These are phyloP conservation scores for Pseudochaenichthys georgianus DNA, from an alignment of 2,797 vertebrate genomes.

Conservation along the genomic window DNA sequence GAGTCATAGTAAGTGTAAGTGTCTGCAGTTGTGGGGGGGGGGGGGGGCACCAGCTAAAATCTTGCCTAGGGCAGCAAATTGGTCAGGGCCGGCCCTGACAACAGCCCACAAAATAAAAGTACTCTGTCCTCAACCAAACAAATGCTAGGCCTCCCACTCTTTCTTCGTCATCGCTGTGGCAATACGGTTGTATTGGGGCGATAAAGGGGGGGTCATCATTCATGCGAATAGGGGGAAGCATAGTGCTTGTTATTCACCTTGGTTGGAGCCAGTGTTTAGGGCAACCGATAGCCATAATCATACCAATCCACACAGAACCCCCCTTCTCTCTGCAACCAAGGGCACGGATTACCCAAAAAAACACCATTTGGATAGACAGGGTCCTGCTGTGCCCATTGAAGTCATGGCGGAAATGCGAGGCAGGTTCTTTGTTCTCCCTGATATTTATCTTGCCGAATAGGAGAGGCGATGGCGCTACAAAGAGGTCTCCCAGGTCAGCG, in stretches of 20 bases:
- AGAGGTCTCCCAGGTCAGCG: constrained; percentile 46
- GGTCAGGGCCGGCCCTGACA: too few relatives aligned
- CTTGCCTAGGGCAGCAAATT: too few relatives aligned
- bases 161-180: constrained; percentile 11
- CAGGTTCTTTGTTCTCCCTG: constrained; percentile 62
- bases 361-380: constrained; percentile 49
- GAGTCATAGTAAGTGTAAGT: too few relatives aligned
- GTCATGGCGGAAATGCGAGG: constrained; percentile 52
- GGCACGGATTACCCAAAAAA: constrained; percentile 55
- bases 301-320: constrained; percentile 53
- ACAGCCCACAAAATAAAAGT: too few relatives aligned
- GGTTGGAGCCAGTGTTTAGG: constrained; percentile 63
- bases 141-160: constrained; percentile 17
- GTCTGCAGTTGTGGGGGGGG: too few relatives aligned
- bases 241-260: constrained; percentile 63
- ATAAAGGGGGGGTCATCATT: constrained; percentile 22
- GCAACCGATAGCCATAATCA: constrained; percentile 68
- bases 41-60: too few relatives aligned
- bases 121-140: not conserved
- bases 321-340: constrained; percentile 50
- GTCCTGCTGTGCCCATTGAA: constrained; percentile 22
- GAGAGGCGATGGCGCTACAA: constrained; percentile 37
- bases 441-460: constrained; percentile 58
- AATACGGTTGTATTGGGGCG: not conserved
- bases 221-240: constrained; percentile 25